Percentiles rank a stretch among this genome's conserved stretches.
phyloP scores from a whole-genome alignment of 2,797 vertebrate species.

The Sebastes trivittatus region DNA sequence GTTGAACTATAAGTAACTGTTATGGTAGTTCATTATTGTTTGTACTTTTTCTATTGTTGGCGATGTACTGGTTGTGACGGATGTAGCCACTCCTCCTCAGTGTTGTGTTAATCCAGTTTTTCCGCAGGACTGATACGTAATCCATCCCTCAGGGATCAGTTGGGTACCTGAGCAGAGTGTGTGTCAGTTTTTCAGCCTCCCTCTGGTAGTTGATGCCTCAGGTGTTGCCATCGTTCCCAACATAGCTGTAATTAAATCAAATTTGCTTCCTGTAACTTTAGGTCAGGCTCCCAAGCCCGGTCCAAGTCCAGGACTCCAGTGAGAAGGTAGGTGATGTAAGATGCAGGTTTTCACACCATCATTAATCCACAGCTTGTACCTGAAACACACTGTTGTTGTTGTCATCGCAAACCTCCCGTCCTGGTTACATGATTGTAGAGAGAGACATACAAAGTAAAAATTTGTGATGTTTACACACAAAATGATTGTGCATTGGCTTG shows the following conservation, averaged over 20 bases:
- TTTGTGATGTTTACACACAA: background rate
- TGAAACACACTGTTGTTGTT: background rate
- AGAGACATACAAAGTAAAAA: background rate
- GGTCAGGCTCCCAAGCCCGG: conserved; percentile 82
- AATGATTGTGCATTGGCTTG: background rate
- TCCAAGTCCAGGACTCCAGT: conserved; percentile 85
- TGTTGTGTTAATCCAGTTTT: background rate
- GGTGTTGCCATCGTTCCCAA: background rate
- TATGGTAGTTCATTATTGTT: background rate
- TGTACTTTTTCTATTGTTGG: background rate
- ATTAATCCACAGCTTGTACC: background rate
- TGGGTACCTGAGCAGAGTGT: background rate
- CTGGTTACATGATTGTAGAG: background rate
- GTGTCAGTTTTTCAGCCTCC: background rate
- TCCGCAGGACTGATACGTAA: background rate
- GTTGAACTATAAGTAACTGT: background rate
- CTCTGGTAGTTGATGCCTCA: background rate
- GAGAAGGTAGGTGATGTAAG: conserved; percentile 72
- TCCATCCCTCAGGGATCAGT: background rate
- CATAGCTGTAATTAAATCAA: background rate
- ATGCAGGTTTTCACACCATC: background rate
- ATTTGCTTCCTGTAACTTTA: conserved; percentile 21
- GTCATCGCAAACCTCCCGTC: background rate
- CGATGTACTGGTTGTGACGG: background rate
- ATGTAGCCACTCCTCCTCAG: background rate